Percentiles rank a stretch among this genome's conserved stretches.
phyloP scores from a whole-genome alignment of 64 coral and sea anemone species.

The Montipora cactus region DNA sequence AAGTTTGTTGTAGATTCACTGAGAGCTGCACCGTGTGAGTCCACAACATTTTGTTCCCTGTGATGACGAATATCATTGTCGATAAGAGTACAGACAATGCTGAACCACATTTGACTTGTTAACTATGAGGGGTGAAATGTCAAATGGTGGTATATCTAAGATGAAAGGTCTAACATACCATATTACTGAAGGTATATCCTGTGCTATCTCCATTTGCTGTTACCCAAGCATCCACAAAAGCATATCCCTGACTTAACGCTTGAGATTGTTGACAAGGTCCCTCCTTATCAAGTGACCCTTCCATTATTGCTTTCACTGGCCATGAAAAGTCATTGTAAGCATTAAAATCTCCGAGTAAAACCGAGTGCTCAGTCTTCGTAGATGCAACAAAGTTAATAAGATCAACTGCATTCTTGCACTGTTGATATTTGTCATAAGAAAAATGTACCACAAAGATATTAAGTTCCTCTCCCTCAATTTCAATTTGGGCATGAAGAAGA shows the following conservation, averaged over 20 bases:
- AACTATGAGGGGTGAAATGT: too few relatives aligned
- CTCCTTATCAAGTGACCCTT: conserved; percentile 70
- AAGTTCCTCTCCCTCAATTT: conserved; percentile 74
- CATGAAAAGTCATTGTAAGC: conserved; percentile 82
- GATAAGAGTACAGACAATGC: too few relatives aligned
- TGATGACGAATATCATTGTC: too few relatives aligned
- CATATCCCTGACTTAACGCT: conserved; percentile 46
- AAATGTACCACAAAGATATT: conserved; percentile 87
- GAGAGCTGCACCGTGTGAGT: too few relatives aligned
- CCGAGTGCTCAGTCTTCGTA: conserved; percentile 59
- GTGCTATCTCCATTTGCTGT: conserved; percentile 9
- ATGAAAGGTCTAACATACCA: conserved; percentile 62
- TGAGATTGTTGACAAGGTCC: conserved; percentile 52
- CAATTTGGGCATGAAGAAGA: conserved; percentile 80
- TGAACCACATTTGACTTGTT: too few relatives aligned
- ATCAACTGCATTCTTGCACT: conserved; percentile 87
- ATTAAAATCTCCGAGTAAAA: conserved; percentile 93
- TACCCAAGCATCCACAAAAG: conserved; percentile 89
- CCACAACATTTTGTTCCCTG: too few relatives aligned
- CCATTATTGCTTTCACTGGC: conserved; percentile 78
- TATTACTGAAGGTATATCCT: conserved; percentile 98
- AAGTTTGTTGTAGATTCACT: too few relatives aligned
- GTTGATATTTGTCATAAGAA: conserved; percentile 87
- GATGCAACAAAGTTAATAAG: conserved; percentile 86
- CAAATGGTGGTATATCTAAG: not conserved